Percentiles rank a stretch among this genome's conserved stretches.
These are phyloP conservation scores for Drosophila equinoxialis DNA, from an alignment of 1,140 invertebrate genomes.

Conservation along the genomic window DNA sequence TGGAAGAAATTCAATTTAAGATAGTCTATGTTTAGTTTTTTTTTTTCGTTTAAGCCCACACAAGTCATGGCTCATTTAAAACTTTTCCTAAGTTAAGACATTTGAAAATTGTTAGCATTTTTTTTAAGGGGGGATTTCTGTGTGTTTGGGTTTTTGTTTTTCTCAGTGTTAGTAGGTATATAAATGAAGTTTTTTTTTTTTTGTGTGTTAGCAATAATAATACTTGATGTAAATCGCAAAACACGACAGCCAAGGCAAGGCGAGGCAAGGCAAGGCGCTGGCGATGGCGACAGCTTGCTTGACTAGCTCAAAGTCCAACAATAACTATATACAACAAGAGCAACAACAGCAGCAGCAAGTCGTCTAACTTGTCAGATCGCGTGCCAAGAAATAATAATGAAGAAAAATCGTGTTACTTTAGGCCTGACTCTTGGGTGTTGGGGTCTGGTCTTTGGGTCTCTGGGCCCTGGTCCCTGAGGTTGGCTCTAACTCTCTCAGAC, in stretches of 20 bases:
- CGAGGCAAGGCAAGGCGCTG: neutral
- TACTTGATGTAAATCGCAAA: conserved; percentile 73
- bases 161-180: neutral
- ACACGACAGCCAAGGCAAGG: conserved; percentile 61
- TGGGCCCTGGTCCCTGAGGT: neutral
- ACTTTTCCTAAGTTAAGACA: too few relatives aligned
- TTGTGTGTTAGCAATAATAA: conserved; percentile 26
- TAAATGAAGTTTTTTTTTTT: neutral
- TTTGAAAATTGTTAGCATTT: neutral
- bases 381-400: conserved; percentile 80
- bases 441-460: conserved; percentile 9
- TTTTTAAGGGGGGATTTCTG: neutral
- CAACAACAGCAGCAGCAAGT: conserved; percentile 33
- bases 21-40: too few relatives aligned
- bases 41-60: too few relatives aligned
- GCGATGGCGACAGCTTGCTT: conserved; percentile 72
- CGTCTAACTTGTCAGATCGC: conserved; percentile 76
- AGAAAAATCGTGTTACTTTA: conserved; percentile 76
- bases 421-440: conserved; percentile 42
- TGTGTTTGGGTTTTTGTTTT: neutral
- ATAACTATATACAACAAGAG: conserved; percentile 25
- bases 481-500: conserved; percentile 1
- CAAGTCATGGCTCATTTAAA: too few relatives aligned
- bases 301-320: conserved; percentile 75
- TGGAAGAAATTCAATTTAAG: too few relatives aligned